phyloP scores from a whole-genome alignment of 2,113 vertebrate species.

The Perca fluviatilis region DNA sequence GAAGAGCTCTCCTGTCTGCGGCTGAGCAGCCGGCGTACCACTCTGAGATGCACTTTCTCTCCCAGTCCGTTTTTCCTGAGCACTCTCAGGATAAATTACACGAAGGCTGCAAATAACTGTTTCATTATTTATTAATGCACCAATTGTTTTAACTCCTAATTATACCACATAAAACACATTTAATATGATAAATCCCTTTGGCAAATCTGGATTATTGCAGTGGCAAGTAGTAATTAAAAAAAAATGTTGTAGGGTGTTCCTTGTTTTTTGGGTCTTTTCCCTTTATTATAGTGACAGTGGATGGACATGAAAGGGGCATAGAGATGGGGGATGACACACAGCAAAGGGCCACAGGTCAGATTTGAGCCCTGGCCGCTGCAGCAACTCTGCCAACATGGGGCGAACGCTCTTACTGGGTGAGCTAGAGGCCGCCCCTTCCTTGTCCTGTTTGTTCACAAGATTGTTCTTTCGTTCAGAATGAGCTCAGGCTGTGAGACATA shows the following conservation, averaged over 20 bases:
- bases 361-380: too few species aligned
- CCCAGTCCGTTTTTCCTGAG: too few species aligned
- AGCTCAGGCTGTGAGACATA: not conserved
- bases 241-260: not conserved
- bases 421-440: not conserved
- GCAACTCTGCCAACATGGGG: too few species aligned
- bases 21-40: not conserved
- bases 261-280: not conserved
- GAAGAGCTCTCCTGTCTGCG: not conserved
- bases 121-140: not conserved
- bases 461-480: not conserved
- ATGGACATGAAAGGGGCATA: too few species aligned
- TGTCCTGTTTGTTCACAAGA: not conserved
- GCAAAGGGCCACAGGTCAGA: too few species aligned
- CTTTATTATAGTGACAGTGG: too few species aligned
- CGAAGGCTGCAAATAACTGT: not conserved
- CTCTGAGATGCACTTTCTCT: not conserved
- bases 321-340: too few species aligned
- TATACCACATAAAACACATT: not conserved
- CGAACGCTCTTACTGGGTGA: too few species aligned
- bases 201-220: not conserved
- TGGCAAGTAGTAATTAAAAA: not conserved
- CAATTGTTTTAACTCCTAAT: not conserved
- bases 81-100: not conserved
- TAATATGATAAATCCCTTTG: not conserved